Percentiles rank a stretch among this genome's conserved stretches.
Conservation (phyloP, 2,888 invertebrate species). For the Celastrina argiolus region DNA sequence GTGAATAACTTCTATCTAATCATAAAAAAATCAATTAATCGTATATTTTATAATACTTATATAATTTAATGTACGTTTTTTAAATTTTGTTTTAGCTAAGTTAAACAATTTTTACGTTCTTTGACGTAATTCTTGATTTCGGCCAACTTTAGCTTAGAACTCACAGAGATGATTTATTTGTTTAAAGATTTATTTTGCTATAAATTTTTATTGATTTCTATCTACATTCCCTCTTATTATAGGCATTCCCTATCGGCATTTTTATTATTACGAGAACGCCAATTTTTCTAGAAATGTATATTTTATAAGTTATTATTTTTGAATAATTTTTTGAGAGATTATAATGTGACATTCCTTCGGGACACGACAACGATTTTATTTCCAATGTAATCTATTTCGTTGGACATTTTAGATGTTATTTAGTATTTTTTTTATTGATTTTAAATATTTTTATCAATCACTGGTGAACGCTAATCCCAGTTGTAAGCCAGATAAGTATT, state of each 20-base stretch:
- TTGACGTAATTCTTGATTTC: conserved; percentile 8
- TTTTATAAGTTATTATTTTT: conserved; percentile 54
- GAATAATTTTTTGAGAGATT: conserved; percentile 61
- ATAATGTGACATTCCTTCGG: conserved; percentile 56
- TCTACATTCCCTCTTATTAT: conserved; percentile 24
- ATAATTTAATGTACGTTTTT: conserved; percentile 6
- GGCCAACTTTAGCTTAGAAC: conserved; percentile 11
- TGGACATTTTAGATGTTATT: conserved; percentile 53
- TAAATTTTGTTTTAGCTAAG: background rate
- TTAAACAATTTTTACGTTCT: background rate
- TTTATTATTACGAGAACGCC: conserved; percentile 38
- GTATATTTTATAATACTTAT: background rate
- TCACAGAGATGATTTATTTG: background rate
- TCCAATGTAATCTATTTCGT: conserved; percentile 71
- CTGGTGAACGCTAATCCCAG: conserved; percentile 26
- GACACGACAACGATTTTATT: conserved; percentile 68
- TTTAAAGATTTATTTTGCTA: conserved; percentile 24
- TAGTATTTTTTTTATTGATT: conserved; percentile 38
- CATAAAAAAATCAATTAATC: conserved; percentile 5
- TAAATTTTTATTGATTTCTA: background rate
- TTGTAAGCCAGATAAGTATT: conserved; percentile 35
- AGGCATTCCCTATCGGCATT: conserved; percentile 48
- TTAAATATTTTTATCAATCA: conserved; percentile 36
- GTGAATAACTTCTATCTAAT: background rate
- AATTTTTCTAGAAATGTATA: conserved; percentile 50